Conservation (phyloP, 2,797 vertebrate genomes). For the Galagoides demidoff region DNA sequence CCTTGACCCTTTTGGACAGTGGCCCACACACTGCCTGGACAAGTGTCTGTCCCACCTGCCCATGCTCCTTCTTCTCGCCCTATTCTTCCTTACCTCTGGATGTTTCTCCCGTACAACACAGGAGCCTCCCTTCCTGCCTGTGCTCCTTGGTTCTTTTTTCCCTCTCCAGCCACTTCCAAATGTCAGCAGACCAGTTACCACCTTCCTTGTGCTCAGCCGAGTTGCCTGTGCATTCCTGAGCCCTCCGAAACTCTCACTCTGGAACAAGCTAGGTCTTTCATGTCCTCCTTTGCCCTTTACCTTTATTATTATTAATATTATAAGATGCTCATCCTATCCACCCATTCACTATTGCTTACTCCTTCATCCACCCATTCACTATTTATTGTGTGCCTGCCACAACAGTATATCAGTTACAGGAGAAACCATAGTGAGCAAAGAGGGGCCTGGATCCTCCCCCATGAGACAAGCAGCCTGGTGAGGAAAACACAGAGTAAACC, state of each 20-base stretch:
- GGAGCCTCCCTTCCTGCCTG: neutral
- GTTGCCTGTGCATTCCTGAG: neutral
- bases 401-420: neutral
- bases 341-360: neutral
- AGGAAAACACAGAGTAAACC: neutral
- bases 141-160: neutral
- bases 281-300: neutral
- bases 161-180: neutral
- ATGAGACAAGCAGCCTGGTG: neutral
- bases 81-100: too few species aligned
- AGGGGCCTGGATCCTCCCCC: neutral
- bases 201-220: too few species aligned
- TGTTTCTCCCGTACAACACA: neutral
- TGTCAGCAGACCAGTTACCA: neutral
- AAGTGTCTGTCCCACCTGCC: rapidly evolving
- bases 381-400: neutral
- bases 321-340: neutral
- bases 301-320: neutral
- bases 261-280: neutral
- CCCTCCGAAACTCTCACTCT: neutral
- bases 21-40: rapidly evolving
- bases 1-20: neutral
- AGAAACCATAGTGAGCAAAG: neutral
- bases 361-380: neutral
- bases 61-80: neutral